Evolutionary conservation across 2,888 invertebrate genomes (phyloP).

Genomic region (Hydrotaea cyrtoneurina): DNA sequence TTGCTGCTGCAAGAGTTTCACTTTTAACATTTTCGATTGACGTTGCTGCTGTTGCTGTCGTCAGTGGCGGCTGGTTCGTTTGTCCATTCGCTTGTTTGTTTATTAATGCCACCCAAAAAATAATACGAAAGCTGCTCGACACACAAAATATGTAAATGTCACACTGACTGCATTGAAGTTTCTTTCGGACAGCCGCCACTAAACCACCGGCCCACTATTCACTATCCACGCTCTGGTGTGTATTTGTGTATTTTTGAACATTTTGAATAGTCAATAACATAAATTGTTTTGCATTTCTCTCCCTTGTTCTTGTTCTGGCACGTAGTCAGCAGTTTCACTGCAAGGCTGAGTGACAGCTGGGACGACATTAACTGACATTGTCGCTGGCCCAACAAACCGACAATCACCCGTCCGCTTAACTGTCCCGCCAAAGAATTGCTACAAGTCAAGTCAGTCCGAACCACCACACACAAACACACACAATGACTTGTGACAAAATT

Average conservation of each 20-base stretch:
- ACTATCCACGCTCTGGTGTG: not conserved
- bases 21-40: constrained; percentile 16
- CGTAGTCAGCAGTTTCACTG: not conserved
- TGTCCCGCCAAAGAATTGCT: not conserved
- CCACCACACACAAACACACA: not conserved
- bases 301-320: not conserved
- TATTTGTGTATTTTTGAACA: constrained; percentile 10
- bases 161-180: constrained; percentile 23
- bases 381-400: not conserved
- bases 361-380: not conserved
- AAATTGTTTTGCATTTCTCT: constrained; percentile 25
- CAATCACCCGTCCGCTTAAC: too few relatives aligned
- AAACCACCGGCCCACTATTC: not conserved
- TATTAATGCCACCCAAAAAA: constrained; percentile 34
- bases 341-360: not conserved
- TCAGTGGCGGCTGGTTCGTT: not conserved
- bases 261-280: constrained; percentile 25
- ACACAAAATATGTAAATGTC: constrained; percentile 33
- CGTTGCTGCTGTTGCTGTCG: not conserved
- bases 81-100: constrained; percentile 32
- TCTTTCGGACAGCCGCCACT: not conserved
- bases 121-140: not conserved
- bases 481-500: not conserved
- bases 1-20: constrained; percentile 2
- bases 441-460: not conserved